phyloP scores from a whole-genome alignment of 2,113 vertebrate genomes.

The Agapornis roseicollis region DNA sequence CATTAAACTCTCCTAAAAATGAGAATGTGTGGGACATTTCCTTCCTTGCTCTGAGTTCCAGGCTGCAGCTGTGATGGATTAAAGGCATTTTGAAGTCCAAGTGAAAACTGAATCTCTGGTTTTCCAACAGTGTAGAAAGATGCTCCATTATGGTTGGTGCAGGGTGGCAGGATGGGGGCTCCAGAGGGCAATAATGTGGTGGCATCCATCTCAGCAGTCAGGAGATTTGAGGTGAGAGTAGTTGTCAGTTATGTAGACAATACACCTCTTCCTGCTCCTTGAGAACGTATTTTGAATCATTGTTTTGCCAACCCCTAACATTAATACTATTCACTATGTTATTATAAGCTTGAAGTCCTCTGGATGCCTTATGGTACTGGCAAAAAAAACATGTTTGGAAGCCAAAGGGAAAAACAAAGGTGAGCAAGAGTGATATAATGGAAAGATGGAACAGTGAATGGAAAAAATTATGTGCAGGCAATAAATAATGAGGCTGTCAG shows the following conservation, averaged over 20 bases:
- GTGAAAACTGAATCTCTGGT: not conserved
- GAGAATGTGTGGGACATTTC: not conserved
- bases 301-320: not conserved
- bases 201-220: not conserved
- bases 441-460: not conserved
- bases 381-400: not conserved
- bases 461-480: not conserved
- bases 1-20: not conserved
- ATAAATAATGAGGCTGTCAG: not conserved
- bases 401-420: not conserved
- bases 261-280: not conserved
- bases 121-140: not conserved
- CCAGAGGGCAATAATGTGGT: not conserved
- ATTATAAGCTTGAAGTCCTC: not conserved
- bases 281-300: not conserved
- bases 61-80: not conserved
- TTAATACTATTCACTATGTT: not conserved
- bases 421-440: not conserved
- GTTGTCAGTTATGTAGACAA: not conserved
- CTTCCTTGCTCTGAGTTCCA: not conserved
- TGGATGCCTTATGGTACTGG: not conserved
- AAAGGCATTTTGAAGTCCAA: not conserved
- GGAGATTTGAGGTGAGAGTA: not conserved
- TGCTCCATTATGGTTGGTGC: not conserved
- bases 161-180: not conserved